These are phyloP conservation scores for Sebastolobus alascanus DNA, from an alignment of 2,797 vertebrate genomes.

Conservation along the genomic window DNA sequence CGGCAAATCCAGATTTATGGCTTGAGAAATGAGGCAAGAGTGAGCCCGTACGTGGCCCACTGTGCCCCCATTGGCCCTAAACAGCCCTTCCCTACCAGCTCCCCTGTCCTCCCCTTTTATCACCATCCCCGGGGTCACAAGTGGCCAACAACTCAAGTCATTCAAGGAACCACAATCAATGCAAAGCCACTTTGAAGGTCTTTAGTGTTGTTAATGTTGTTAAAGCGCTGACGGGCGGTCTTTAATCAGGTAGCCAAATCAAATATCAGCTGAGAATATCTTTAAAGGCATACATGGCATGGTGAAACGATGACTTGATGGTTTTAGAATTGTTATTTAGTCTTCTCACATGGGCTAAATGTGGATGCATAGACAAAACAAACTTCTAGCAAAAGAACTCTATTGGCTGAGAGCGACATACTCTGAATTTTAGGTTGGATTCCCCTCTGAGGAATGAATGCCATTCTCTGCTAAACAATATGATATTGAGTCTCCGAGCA, in stretches of 20 bases:
- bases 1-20: conserved; percentile 74
- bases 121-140: conserved; percentile 60
- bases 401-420: conserved; percentile 46
- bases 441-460: conserved; percentile 64
- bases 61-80: conserved; percentile 50
- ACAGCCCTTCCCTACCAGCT: conserved; percentile 39
- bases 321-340: conserved; percentile 54
- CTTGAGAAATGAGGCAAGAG: conserved; percentile 67
- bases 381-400: conserved; percentile 35
- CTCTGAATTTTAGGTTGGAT: conserved; percentile 71
- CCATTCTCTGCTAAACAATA: conserved; percentile 70
- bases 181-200: conserved; percentile 71
- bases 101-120: conserved; percentile 44
- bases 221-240: conserved; percentile 61
- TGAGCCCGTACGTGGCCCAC: conserved; percentile 31
- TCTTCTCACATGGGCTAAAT: conserved; percentile 54
- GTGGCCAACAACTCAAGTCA: conserved; percentile 73
- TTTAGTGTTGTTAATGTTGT: conserved; percentile 68
- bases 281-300: conserved; percentile 59
- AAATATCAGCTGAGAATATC: conserved; percentile 69
- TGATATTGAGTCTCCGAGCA: conserved; percentile 68
- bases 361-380: conserved; percentile 72
- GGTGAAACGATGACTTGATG: conserved; percentile 33
- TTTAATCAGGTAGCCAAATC: conserved; percentile 69
- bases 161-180: conserved; percentile 72